A percentile compares a stretch with the other conserved stretches of the same genome.
These are phyloP conservation scores for Halesus radiatus DNA, from an alignment of 1,140 invertebrate genomes.

Conservation along the genomic window DNA sequence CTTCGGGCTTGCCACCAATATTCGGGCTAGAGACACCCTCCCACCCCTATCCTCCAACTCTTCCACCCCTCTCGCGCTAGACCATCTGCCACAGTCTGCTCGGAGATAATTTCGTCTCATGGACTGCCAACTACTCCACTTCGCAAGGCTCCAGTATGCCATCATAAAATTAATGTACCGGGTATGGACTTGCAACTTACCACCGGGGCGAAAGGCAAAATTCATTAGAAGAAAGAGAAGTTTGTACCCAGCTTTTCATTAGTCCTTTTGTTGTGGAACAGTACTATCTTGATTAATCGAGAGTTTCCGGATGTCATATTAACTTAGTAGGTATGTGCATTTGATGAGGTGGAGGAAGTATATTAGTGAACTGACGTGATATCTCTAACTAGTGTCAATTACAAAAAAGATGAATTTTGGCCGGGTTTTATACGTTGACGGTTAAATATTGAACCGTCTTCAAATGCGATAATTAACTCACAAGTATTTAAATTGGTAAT, in stretches of 20 bases:
- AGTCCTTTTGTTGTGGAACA: not conserved
- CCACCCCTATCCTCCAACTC: not conserved
- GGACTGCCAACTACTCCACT: slow-evolving; percentile 25
- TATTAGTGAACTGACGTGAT: too few species aligned
- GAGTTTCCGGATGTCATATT: not conserved
- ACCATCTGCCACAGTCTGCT: slow-evolving; percentile 40
- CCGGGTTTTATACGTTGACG: too few species aligned
- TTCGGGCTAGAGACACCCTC: not conserved
- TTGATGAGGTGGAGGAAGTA: too few species aligned
- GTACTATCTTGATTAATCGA: not conserved
- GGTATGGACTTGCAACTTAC: not conserved
- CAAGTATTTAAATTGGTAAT: too few species aligned
- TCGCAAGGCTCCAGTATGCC: not conserved
- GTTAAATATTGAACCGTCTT: too few species aligned
- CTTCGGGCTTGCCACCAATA: not conserved
- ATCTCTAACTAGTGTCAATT: too few species aligned
- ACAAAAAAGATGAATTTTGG: too few species aligned
- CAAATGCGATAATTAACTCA: too few species aligned
- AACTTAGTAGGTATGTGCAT: not conserved
- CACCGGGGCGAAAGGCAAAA: not conserved
- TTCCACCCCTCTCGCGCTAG: not conserved
- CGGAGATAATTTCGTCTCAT: slow-evolving; percentile 42
- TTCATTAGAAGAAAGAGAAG: not conserved
- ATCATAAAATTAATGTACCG: not conserved
- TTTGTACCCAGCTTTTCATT: not conserved